These are phyloP conservation scores for Eurytoma californica DNA, from an alignment of 2,888 invertebrate genomes.

Conservation along the genomic window DNA sequence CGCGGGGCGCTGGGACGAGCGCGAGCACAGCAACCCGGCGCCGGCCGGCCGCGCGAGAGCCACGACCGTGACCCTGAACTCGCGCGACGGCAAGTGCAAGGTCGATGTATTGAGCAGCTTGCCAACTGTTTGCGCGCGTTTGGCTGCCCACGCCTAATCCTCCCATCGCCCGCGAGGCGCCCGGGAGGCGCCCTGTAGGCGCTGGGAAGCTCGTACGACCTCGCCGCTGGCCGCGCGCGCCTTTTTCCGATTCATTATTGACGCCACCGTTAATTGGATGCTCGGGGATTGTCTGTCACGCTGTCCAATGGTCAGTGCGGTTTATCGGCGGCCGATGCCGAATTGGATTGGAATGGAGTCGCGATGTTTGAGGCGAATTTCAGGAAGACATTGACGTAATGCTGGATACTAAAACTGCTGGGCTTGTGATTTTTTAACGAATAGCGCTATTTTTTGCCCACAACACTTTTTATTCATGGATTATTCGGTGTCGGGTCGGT, in stretches of 20 bases:
- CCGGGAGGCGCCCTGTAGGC: too few relatives aligned
- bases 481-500: too few relatives aligned
- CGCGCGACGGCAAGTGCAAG: constrained; percentile 60
- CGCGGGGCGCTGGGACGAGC: neutral
- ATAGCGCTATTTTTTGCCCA: too few relatives aligned
- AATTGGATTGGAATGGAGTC: constrained; percentile 13
- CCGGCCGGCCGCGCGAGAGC: neutral
- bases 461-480: too few relatives aligned
- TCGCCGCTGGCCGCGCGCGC: too few relatives aligned
- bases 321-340: neutral
- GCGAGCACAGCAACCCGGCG: constrained; percentile 32
- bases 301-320: neutral
- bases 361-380: neutral
- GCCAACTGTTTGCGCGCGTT: constrained; percentile 61
- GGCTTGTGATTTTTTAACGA: too few relatives aligned
- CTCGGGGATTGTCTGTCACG: neutral
- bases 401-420: too few relatives aligned
- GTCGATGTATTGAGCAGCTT: constrained; percentile 66
- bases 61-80: constrained; percentile 60
- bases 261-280: neutral
- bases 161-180: constrained; percentile 39
- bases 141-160: constrained; percentile 8
- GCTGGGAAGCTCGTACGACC: too few relatives aligned
- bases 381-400: too few relatives aligned
- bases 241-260: too few relatives aligned